Base-by-base conservation (phyloP, 1,140 invertebrate species). In the Vollenhovia emeryi region DNA sequence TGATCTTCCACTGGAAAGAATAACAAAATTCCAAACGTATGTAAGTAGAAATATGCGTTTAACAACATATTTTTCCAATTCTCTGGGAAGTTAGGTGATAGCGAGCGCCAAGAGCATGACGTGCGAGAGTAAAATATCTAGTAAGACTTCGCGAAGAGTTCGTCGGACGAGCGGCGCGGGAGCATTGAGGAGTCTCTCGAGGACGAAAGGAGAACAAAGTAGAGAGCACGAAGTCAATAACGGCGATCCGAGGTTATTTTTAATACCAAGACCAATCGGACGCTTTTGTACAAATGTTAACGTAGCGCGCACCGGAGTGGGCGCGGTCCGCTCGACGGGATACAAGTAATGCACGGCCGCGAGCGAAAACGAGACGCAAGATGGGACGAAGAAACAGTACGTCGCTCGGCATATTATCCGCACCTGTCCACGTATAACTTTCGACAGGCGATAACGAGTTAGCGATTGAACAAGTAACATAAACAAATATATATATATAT, bases 181-280 rank as follows among this genome's bases (percentile, higher is more conserved):
- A 73, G 74, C 73, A 76, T 75, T 75, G 73, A 88, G 52, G 73
- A 79, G 21, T 82, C 87, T 82, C 87, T 88, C 27, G 24, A 78
- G 43, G 40, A 21, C 11, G 73, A 82, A 68, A 30, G 62, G 43
- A 82, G 75, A 68, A 80, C 30, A 82, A n/a, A 59, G 48, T 45
- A 76, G 11, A 80, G 60, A 85, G 30, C 86, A 89, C 86, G 83
- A 89, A 86, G 84, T 90, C 74, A 59, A 89, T 57, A n/a, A 86
- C 36, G 87, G 91, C 91, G 91, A 92, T 93, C 94, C 94, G 94
- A 95, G 94, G 94, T 95, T 95, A 95, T 95, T 95, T 95, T 95
- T 95, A 95, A 95, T 95, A 95, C 94, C 93, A 95, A 94, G 93
- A 95, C 94, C 94, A 94, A 95, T 95, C 94, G 94, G 94, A 92